Percentiles rank a stretch among this genome's conserved stretches.
These are phyloP conservation scores for Cantharis flavilabris DNA, from an alignment of 2,888 invertebrate species.

Conservation along the genomic window DNA sequence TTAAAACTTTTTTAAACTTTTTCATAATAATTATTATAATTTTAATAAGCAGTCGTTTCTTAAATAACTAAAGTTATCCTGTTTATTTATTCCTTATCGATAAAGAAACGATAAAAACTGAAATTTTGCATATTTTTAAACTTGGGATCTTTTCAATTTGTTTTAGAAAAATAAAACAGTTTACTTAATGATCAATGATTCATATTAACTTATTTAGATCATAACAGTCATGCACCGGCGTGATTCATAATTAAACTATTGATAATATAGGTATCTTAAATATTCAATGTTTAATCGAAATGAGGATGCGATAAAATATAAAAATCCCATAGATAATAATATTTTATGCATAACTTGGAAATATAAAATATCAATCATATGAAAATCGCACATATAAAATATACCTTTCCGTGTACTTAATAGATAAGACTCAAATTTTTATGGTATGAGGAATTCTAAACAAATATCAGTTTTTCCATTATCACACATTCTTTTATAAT, in stretches of 20 bases:
- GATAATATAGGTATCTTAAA: background rate
- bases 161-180: background rate
- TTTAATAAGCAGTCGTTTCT: background rate
- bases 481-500: background rate
- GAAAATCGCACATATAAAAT: background rate
- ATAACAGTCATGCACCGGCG: background rate
- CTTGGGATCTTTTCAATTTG: background rate
- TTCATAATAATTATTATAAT: background rate
- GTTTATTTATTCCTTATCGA: background rate
- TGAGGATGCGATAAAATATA: background rate
- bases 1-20: no score
- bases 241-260: background rate
- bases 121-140: no score
- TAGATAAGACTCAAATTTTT: background rate
- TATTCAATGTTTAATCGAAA: background rate
- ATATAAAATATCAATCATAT: background rate
- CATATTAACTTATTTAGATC: background rate
- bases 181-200: background rate
- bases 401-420: background rate
- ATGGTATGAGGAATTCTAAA: background rate
- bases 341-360: background rate
- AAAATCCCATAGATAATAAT: background rate
- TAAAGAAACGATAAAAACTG: background rate
- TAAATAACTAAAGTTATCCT: background rate
- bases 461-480: background rate